Base-by-base conservation (phyloP, 2,113 vertebrate genomes). In the Speoplatyrhinus poulsoni region DNA sequence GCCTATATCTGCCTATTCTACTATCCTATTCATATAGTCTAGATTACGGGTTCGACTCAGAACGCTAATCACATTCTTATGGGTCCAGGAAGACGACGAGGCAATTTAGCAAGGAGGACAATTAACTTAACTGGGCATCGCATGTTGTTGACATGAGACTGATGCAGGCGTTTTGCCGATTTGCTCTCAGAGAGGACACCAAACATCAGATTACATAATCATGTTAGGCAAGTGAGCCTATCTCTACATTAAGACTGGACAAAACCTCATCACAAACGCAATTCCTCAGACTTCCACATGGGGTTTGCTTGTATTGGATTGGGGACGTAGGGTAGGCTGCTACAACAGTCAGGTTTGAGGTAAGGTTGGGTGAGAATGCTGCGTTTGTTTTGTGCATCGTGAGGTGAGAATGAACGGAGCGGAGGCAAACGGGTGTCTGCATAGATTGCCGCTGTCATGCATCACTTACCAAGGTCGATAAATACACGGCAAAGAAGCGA, bases 401-500 rank as follows among this genome's bases (percentile, higher is more conserved):
- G 55, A 70, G 62, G 60, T 67, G 72, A 58, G 62, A 67, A 58
- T 65, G 61, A 60, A 72, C 12, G 52, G 57, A 71, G 26, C 56
- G 3, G 17, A 50, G 80, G 64, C 52, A 80, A 82, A 75, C 59
- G 63, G 55, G 32, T 63, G 62, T 82, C 73, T 76, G 76, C 67
- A 63, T 72, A 75, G 26, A 33, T 69, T 5, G 33, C 65, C 41
- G 75, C 73, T 75, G 75, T 74, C 76, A 69, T 77, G 73, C 80
- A 82, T 84, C 81, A 80, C 73, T 71, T 74, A 60, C 74, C 13
- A 8, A 59, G 68, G 75, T 80, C 41, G 76, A 82, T 83, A 83
- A 70, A 81, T 80, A 71, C 70, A 76, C 46, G 73, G 83, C 66
- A 80, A 79, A 80, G 83, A 69, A 65, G 13, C n/a, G 76, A 82